These are phyloP conservation scores for Leptinotarsa peninsularis DNA, from an alignment of 2,888 invertebrate species.

Conservation along the genomic window DNA sequence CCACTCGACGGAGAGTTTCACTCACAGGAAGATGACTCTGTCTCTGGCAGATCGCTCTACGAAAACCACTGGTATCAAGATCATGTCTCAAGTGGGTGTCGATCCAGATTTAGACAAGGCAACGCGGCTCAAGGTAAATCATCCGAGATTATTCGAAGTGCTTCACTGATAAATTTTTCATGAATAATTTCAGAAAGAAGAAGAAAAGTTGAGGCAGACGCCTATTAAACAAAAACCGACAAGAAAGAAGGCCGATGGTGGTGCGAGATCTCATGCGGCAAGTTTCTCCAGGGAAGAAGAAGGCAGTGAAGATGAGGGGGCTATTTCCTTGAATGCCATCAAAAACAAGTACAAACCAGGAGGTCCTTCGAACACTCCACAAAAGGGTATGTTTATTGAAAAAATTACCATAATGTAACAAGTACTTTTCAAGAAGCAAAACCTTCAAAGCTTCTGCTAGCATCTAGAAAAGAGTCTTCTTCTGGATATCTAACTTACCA, in stretches of 20 bases:
- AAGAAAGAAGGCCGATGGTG: conserved; percentile 61
- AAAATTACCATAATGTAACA: neutral
- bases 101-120: conserved; percentile 95
- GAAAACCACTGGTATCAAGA: conserved; percentile 95
- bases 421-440: too few species aligned
- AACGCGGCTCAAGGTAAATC: conserved; percentile 85
- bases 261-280: conserved; percentile 61
- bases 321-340: conserved; percentile 92
- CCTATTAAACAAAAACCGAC: conserved; percentile 73
- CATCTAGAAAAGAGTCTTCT: too few species aligned
- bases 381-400: conserved; percentile 11
- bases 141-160: neutral
- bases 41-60: conserved; percentile 95
- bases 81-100: conserved; percentile 90
- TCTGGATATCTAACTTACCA: too few species aligned
- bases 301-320: conserved; percentile 93
- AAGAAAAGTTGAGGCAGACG: conserved; percentile 92
- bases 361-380: neutral
- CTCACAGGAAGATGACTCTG: conserved; percentile 98
- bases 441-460: too few species aligned
- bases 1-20: conserved; percentile 98
- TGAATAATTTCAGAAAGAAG: conserved; percentile 81
- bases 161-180: neutral
- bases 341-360: conserved; percentile 92
- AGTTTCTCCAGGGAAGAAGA: conserved; percentile 76